Conservation (phyloP, 2,888 invertebrate genomes). For the Syrphus vitripennis region DNA sequence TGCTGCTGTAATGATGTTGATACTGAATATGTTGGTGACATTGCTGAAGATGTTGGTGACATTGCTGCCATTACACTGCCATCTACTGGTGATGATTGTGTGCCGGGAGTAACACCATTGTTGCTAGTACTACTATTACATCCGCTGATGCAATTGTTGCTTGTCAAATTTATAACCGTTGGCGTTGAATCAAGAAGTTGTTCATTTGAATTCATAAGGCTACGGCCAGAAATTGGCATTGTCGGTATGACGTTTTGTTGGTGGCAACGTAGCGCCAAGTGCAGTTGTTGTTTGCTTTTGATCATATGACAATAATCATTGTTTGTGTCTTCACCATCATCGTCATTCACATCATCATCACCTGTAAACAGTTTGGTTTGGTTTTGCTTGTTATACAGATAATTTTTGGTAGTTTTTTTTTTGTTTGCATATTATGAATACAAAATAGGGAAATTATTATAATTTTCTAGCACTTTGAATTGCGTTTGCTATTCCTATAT, state of each 20-base stretch:
- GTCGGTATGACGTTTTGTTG: constrained; percentile 74
- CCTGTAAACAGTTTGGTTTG: constrained; percentile 79
- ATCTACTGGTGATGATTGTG: constrained; percentile 44
- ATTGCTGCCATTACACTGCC: constrained; percentile 71
- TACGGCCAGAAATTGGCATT: constrained; percentile 71
- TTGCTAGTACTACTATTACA: constrained; percentile 49
- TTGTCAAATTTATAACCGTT: constrained; percentile 75
- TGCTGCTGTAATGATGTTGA: constrained; percentile 72
- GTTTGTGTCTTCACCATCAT: constrained; percentile 72
- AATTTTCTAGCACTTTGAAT: constrained; percentile 54
- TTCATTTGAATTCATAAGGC: constrained; percentile 73
- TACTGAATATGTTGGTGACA: constrained; percentile 77
- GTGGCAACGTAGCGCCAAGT: constrained; percentile 77
- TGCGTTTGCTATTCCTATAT: constrained; percentile 53
- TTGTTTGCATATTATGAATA: constrained; percentile 40
- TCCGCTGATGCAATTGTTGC: constrained; percentile 73
- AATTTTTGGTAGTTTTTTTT: constrained; percentile 30
- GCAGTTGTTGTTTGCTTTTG: constrained; percentile 78
- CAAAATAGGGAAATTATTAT: constrained; percentile 57
- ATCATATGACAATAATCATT: constrained; percentile 76
- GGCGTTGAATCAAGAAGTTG: constrained; percentile 73
- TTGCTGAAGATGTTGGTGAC: constrained; percentile 76
- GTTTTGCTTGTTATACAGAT: constrained; percentile 70
- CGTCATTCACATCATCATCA: constrained; percentile 75
- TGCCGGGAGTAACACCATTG: constrained; percentile 14